Percentiles rank a stretch among this genome's conserved stretches.
Evolutionary conservation across 2,797 vertebrate species (phyloP).

Genomic region (Poecilia picta): DNA sequence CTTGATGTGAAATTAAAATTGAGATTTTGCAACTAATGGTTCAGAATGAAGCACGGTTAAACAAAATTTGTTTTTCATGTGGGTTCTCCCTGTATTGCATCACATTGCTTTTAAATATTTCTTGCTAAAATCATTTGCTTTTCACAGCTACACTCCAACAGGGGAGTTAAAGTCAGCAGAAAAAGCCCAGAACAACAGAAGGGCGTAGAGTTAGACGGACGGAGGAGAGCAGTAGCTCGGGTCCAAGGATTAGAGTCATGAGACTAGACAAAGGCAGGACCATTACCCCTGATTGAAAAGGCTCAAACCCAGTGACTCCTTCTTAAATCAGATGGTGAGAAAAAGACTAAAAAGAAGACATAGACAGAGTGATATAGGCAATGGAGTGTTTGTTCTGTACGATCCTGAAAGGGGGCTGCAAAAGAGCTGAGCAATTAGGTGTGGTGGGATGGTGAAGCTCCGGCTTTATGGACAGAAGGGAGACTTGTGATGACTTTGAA

Average conservation of each 20-base stretch:
- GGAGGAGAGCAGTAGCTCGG: constrained; percentile 63
- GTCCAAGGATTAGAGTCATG: constrained; percentile 81
- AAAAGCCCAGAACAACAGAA: constrained; percentile 56
- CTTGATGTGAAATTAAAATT: not conserved
- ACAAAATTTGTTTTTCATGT: not conserved
- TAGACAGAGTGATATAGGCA: constrained; percentile 28
- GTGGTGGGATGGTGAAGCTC: constrained; percentile 55
- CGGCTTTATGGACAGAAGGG: constrained; percentile 57
- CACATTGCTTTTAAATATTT: not conserved
- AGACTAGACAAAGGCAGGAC: constrained; percentile 77
- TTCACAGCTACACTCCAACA: constrained; percentile 2
- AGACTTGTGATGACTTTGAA: constrained; percentile 67
- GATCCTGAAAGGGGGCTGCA: constrained; percentile 43
- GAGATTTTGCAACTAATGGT: not conserved
- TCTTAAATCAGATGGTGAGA: constrained; percentile 65
- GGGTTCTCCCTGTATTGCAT: not conserved
- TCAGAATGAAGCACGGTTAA: not conserved
- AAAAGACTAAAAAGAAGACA: constrained; percentile 46
- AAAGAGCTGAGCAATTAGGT: constrained; percentile 62
- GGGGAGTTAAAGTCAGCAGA: constrained; percentile 64
- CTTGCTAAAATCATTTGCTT: not conserved
- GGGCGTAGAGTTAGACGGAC: constrained; percentile 59
- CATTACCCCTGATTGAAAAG: constrained; percentile 72
- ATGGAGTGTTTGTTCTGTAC: constrained; percentile 17
- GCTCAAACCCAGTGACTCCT: constrained; percentile 77